Evolutionary conservation across 2,113 vertebrate species (phyloP).

Genomic region (Myrmophylax atrothorax): DNA sequence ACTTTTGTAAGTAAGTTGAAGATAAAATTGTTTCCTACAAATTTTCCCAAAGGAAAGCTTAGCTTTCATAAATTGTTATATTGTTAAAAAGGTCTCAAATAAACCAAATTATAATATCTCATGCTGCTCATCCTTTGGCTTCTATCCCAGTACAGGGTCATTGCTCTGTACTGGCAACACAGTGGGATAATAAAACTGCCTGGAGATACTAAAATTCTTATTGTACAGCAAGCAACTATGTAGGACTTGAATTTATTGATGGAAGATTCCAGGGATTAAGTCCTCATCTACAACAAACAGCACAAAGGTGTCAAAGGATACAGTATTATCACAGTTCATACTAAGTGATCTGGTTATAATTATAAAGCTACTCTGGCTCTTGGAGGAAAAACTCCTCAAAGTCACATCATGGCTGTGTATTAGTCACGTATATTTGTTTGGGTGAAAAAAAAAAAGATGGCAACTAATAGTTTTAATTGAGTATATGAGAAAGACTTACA

Average conservation of each 20-base stretch:
- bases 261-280: slow-evolving; percentile 3
- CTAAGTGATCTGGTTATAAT: background rate
- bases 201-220: slow-evolving; percentile 14
- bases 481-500: background rate
- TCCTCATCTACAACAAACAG: background rate
- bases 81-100: slow-evolving; percentile 59
- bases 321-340: background rate
- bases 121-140: slow-evolving; percentile 68
- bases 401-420: background rate
- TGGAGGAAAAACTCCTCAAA: background rate
- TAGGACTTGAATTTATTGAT: background rate
- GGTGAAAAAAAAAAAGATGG: background rate
- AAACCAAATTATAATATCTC: slow-evolving; percentile 66
- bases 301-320: background rate
- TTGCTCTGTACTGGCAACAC: slow-evolving; percentile 58
- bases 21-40: slow-evolving; percentile 2
- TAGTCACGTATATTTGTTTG: background rate
- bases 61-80: slow-evolving; percentile 65
- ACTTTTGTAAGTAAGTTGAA: background rate
- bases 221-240: slow-evolving; percentile 6
- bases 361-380: background rate
- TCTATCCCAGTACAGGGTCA: slow-evolving; percentile 69
- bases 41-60: slow-evolving; percentile 27
- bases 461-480: background rate
- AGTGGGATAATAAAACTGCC: slow-evolving; percentile 60